Evolutionary conservation across 2,113 vertebrate genomes (phyloP).

Genomic region (Cyanoramphus novaezelandiae): DNA sequence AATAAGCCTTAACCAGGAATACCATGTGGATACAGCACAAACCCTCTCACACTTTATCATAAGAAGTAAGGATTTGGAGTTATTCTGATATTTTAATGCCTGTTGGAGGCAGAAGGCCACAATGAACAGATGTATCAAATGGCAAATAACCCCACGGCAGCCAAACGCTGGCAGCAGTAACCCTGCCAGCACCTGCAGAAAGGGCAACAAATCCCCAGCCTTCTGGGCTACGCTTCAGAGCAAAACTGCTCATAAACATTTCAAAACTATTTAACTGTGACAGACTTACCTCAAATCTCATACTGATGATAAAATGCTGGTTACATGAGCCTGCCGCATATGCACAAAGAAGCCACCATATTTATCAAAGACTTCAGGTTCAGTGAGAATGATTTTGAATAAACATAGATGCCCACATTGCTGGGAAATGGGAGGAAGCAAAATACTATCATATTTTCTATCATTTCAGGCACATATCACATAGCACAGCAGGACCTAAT

Average conservation of each 20-base stretch:
- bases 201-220: background rate
- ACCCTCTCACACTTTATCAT: background rate
- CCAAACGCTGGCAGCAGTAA: background rate
- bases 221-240: background rate
- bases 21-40: background rate
- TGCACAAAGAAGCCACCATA: rapidly evolving
- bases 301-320: background rate
- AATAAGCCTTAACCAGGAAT: background rate
- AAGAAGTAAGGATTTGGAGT: background rate
- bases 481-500: background rate
- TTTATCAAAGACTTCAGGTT: background rate
- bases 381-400: background rate
- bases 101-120: background rate
- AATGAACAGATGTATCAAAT: background rate
- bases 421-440: background rate
- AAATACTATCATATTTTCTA: background rate
- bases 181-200: background rate
- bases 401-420: background rate
- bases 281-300: background rate
- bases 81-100: background rate
- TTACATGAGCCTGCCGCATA: background rate
- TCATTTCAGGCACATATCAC: background rate
- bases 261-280: background rate
- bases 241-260: background rate
- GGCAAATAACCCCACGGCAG: background rate